Base-by-base conservation (phyloP, 30 jellyfish, hydroid and myxozoan species). In the Aurelia sp. region DNA sequence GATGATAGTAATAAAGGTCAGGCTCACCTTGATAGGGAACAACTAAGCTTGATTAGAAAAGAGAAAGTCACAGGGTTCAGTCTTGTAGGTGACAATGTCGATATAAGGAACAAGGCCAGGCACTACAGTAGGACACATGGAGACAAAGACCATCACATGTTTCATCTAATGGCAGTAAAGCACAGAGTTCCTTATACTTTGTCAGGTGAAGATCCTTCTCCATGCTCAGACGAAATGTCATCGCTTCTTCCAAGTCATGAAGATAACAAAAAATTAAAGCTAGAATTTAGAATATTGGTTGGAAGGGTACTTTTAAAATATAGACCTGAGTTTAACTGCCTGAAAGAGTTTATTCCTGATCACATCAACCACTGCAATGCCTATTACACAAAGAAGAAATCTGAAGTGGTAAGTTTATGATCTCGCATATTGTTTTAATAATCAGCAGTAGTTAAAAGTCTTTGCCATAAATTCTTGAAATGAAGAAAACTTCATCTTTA, bases 121-220 rank as follows among this genome's bases (percentile, higher is more conserved):
- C 72, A 62, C 40, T 17, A 74, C 16, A 74, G 50, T 35, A 59
- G 71, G 17, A 53, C 44, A 41, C 86, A 74, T 50, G 70, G 86
- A 9, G 51, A 74, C 44, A 53, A 40, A 7, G 86, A 74, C n/a
- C 86, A 74, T 74, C 70, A 74, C 27, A 13, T 74, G 65, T 72
- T 72, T 38, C 83, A 72, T 24, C 38, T 65, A 4, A 65, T 65
- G n/a, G 76, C 76, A 15, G 51, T 65, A 18, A 65, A 65, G 76
- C 21, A 65, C 51, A 65, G 44, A 65, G 67, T 58, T 58, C 67
- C 67, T 58, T 58, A 40, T 40, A 40, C 51, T 40, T 40, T 40
- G 51, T 40, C 51, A 40, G 51, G 51, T 40, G 51, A 40, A 40
- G 51, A 40, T 40, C 51, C 51, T 40, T 40, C 51, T 40, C 51